Evolutionary conservation across 2,888 invertebrate species (phyloP), one percentile per base, ranked within the genome.

Genomic region (Tipula vernalis): DNA sequence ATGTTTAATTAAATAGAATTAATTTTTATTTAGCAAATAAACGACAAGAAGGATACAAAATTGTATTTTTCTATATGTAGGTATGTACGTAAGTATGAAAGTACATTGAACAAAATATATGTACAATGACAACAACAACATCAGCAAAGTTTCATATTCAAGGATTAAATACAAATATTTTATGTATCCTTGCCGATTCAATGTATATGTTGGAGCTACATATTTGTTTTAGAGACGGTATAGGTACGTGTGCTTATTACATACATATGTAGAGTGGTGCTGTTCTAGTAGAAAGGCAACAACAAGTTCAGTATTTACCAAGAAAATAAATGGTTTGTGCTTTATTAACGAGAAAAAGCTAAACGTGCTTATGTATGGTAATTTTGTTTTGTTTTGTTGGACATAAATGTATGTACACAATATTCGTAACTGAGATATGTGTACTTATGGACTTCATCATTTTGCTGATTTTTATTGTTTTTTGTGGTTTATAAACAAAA

Each of bases 21-120:
- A 71, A 71, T 71, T 71, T 71, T 71, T 71, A 71, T 71, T 71
- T 71, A 71, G 71, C 71, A 71, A 71, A 71, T 71, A 71, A 71
- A 71, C 71, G 71, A 71, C 28, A 71, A 12, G 4, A 71, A 71
- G 71, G 71, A 71, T 71, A 71, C 12, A 44, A 57, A 57, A 15
- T 15, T 5, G n/a, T 51, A 4, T 51, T 51, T 12, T 51, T 12
- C 5, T 51, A 5, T 51, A 5, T 51, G 47, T n/a, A 51, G 1
- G 18, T 12, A 18, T 57, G 10, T 6, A 57, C 18, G 18, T 18
- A 18, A 18, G 3, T 41, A 47, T 47, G 12, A 18, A 57, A 6
- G 12, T 28, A 71, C 10, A 71, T 6, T 39, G 39, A 39, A 39
- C 39, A 6, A 39, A 39, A 6, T 39, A 39, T 39, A 39, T 71